Percentiles rank a stretch among this genome's conserved stretches.
Conservation (phyloP, 2,888 invertebrate species). For the Aporophyla lueneburgensis region DNA sequence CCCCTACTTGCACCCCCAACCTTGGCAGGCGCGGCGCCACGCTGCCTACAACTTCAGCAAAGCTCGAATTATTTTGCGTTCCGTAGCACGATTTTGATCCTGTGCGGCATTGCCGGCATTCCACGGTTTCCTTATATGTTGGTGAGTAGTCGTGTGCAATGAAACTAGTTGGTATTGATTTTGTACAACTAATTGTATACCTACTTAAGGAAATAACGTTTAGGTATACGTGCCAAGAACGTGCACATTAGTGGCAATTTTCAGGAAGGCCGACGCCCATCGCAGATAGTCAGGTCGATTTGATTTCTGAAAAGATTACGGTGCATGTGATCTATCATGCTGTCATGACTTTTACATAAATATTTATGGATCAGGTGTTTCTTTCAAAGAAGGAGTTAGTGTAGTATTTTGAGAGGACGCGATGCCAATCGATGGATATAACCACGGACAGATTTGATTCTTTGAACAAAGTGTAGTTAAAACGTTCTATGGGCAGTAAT, state of each 20-base stretch:
- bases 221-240: too few species aligned
- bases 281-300: constrained; percentile 10
- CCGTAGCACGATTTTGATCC: constrained; percentile 54
- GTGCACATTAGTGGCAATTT: background rate
- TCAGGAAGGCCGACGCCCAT: constrained; percentile 20
- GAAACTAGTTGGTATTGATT: constrained; percentile 24
- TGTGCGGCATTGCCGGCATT: constrained; percentile 44
- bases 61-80: constrained; percentile 56
- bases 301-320: constrained; percentile 25
- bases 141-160: constrained; percentile 19
- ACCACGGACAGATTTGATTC: background rate
- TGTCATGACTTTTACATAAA: background rate
- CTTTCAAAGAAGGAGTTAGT: constrained; percentile 8
- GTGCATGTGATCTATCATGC: constrained; percentile 1
- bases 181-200: background rate
- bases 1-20: constrained; percentile 51
- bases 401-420: constrained; percentile 22
- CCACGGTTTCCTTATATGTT: constrained; percentile 24
- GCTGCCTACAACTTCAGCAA: constrained; percentile 64
- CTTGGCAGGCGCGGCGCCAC: constrained; percentile 67
- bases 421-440: constrained; percentile 12
- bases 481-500: background rate
- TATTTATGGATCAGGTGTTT: background rate
- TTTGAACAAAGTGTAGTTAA: constrained; percentile 26
- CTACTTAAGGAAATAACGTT: background rate